phyloP scores from a whole-genome alignment of 92 coral and sea anemone species.

The Phenganax stokvisi region DNA sequence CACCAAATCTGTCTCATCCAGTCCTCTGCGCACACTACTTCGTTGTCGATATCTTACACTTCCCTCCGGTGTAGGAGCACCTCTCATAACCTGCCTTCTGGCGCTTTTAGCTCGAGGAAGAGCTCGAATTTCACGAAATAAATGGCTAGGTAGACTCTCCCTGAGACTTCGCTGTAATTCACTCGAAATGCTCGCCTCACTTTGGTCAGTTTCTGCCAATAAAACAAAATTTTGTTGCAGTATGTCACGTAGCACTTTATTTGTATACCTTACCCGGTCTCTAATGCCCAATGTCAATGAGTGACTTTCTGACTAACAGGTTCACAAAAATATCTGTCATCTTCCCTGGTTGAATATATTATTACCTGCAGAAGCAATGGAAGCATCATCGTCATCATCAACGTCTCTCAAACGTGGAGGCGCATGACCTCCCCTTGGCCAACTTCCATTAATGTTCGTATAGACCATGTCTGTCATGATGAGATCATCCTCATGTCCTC shows the following conservation, averaged over 20 bases:
- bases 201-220: background rate
- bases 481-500: background rate
- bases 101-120: slow-evolving; percentile 68
- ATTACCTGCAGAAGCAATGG: slow-evolving; percentile 55
- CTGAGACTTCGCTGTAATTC: slow-evolving; percentile 36
- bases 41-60: slow-evolving; percentile 54
- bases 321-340: too few relatives aligned
- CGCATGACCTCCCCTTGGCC: background rate
- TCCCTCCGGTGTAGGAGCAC: slow-evolving; percentile 52
- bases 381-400: slow-evolving; percentile 11
- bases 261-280: too few relatives aligned
- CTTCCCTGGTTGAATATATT: background rate
- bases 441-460: background rate
- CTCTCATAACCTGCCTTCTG: background rate
- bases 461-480: slow-evolving; percentile 21
- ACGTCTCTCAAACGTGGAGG: background rate
- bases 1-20: slow-evolving; percentile 21
- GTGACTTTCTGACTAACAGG: too few relatives aligned
- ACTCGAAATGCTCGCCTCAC: slow-evolving; percentile 10
- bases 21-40: slow-evolving; percentile 12
- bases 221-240: background rate
- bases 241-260: too few relatives aligned
- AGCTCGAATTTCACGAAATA: slow-evolving; percentile 59
- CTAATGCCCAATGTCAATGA: too few relatives aligned
- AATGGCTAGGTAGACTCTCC: slow-evolving; percentile 72